A percentile compares a stretch with the other conserved stretches of the same genome.
Conservation (phyloP, 2,888 invertebrate species). For the Hypercompe scribonia region DNA sequence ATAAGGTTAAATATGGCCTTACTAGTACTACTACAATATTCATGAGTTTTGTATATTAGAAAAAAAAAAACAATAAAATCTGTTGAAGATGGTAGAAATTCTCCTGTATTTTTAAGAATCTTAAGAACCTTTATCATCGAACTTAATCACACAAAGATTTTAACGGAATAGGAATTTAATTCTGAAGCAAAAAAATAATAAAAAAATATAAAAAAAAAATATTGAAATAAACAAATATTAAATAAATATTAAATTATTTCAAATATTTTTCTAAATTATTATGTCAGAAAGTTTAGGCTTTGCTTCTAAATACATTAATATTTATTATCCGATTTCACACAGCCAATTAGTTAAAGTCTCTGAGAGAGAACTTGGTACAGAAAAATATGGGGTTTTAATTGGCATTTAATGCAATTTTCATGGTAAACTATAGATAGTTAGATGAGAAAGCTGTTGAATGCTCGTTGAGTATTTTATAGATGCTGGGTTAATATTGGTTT, state of each 20-base stretch:
- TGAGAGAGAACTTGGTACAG: not conserved
- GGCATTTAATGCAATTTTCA: conserved; percentile 1
- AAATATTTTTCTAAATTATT: not conserved
- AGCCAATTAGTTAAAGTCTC: not conserved
- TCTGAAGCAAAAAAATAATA: not conserved
- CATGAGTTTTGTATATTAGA: not conserved
- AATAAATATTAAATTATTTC: too few species aligned
- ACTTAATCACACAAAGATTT: not conserved
- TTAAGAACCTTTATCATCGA: not conserved
- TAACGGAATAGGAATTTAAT: not conserved
- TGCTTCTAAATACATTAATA: not conserved
- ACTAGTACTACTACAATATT: not conserved
- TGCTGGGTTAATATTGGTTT: not conserved
- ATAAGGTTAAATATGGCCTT: too few species aligned
- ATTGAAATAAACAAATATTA: too few species aligned
- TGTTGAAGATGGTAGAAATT: not conserved
- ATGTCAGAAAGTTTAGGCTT: not conserved
- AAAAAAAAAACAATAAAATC: not conserved
- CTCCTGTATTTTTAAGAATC: too few species aligned
- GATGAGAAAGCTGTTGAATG: not conserved
- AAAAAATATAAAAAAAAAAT: too few species aligned
- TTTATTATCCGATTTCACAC: not conserved
- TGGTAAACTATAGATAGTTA: not conserved
- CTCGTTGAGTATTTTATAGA: not conserved
- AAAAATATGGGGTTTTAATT: not conserved